These are phyloP conservation scores for Urophycis tenuis DNA, from an alignment of 2,797 vertebrate species.

Conservation along the genomic window DNA sequence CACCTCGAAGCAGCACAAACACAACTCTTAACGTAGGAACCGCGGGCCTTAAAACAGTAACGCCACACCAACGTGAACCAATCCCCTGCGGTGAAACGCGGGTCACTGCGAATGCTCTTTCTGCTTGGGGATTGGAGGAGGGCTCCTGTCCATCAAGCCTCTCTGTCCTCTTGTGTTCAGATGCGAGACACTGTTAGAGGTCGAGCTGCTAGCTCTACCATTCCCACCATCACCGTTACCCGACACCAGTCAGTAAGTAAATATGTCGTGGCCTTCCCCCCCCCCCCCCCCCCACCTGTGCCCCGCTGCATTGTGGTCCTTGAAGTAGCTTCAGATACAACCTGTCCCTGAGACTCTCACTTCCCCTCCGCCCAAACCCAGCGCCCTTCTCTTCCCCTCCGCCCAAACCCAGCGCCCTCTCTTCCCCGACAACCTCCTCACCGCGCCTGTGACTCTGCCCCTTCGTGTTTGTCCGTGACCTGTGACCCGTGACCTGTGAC, in stretches of 20 bases:
- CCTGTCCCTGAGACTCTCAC: conserved; percentile 38
- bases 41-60: background rate
- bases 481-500: conserved; percentile 1
- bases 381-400: conserved; percentile 42
- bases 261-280: conserved; percentile 38
- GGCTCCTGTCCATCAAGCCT: conserved; percentile 58
- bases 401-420: conserved; percentile 38
- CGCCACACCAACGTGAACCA: background rate
- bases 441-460: conserved; percentile 48
- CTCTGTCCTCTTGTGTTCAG: conserved; percentile 76
- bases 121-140: conserved; percentile 25
- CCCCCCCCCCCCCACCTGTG: background rate
- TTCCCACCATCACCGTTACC: conserved; percentile 74
- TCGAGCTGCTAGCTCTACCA: conserved; percentile 66
- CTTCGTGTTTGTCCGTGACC: background rate
- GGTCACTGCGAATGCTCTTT: background rate
- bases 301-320: conserved; percentile 44
- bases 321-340: conserved; percentile 32
- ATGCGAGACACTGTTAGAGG: conserved; percentile 68
- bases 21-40: background rate
- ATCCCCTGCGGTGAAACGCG: background rate
- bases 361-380: conserved; percentile 32
- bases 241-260: conserved; percentile 75
- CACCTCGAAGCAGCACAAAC: background rate
- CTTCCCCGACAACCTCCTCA: conserved; percentile 41